These are phyloP conservation scores for Threskiornis aethiopicus DNA, from an alignment of 2,797 vertebrate genomes.

Conservation along the genomic window DNA sequence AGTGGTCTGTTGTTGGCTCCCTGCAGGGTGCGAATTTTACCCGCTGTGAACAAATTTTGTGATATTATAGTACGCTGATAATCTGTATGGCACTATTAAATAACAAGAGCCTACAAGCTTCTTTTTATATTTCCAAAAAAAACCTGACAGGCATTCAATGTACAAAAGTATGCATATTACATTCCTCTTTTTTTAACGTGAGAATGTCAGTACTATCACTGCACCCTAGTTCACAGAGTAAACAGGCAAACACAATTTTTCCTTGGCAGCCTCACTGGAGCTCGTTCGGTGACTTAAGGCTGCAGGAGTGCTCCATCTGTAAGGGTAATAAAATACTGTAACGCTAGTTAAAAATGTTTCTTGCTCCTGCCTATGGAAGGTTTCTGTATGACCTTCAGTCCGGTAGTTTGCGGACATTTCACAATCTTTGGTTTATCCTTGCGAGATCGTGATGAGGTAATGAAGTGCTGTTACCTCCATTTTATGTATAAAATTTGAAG, in stretches of 20 bases:
- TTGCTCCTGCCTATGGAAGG: neutral
- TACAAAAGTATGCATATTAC: neutral
- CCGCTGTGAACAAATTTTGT: neutral
- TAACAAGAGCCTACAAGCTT: neutral
- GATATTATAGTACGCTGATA: neutral
- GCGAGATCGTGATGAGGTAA: neutral
- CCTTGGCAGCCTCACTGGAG: neutral
- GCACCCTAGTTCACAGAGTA: neutral
- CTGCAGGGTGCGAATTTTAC: neutral
- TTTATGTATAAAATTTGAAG: neutral
- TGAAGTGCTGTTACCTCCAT: neutral
- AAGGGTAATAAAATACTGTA: neutral
- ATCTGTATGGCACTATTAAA: neutral
- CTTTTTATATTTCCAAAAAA: neutral
- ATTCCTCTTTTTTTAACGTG: neutral
- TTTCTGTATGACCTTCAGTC: neutral
- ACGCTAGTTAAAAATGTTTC: neutral
- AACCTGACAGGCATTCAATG: neutral
- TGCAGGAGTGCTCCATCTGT: neutral
- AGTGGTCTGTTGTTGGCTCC: slow-evolving; percentile 9
- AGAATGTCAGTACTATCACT: neutral
- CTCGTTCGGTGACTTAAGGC: neutral
- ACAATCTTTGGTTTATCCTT: neutral
- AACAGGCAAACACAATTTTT: neutral
- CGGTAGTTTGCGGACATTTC: neutral